These are phyloP conservation scores for Bufotes viridis DNA, from an alignment of 2,797 vertebrate genomes.

Conservation along the genomic window DNA sequence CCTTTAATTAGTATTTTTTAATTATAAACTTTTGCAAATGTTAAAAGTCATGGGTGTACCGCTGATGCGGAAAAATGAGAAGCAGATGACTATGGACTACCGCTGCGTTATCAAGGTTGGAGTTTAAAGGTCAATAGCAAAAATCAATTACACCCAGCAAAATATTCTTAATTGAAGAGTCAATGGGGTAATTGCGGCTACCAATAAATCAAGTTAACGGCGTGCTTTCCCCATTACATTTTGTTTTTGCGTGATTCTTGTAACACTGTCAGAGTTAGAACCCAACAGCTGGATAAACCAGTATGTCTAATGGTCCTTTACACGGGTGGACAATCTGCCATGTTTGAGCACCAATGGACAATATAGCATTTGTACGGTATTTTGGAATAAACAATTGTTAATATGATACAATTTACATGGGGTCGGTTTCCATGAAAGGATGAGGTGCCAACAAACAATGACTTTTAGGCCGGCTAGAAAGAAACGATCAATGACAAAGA, in stretches of 20 bases:
- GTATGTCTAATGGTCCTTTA: not conserved
- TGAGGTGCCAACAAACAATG: too few relatives aligned
- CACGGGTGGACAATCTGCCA: too few relatives aligned
- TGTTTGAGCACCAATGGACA: too few relatives aligned
- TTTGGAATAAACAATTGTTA: too few relatives aligned
- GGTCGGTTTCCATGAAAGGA: too few relatives aligned
- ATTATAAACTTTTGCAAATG: constrained; percentile 54
- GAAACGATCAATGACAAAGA: too few relatives aligned
- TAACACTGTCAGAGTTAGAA: not conserved
- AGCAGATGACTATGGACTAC: constrained; percentile 47
- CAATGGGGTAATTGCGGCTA: constrained; percentile 48
- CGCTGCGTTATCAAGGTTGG: constrained; percentile 58
- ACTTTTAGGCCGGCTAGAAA: too few relatives aligned
- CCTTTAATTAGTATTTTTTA: constrained; percentile 58
- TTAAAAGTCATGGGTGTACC: constrained; percentile 53
- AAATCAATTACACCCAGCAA: constrained; percentile 59
- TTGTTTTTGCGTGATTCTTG: not conserved
- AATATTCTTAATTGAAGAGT: constrained; percentile 56
- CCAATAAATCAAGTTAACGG: constrained; percentile 37
- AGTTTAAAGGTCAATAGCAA: constrained; percentile 57
- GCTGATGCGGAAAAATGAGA: constrained; percentile 50
- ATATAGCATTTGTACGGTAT: too few relatives aligned
- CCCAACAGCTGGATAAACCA: not conserved
- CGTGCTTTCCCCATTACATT: constrained; percentile 1
- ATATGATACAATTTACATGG: too few relatives aligned